These are phyloP conservation scores for Gavialis gangeticus DNA, from an alignment of 2,113 vertebrate genomes.

Conservation along the genomic window DNA sequence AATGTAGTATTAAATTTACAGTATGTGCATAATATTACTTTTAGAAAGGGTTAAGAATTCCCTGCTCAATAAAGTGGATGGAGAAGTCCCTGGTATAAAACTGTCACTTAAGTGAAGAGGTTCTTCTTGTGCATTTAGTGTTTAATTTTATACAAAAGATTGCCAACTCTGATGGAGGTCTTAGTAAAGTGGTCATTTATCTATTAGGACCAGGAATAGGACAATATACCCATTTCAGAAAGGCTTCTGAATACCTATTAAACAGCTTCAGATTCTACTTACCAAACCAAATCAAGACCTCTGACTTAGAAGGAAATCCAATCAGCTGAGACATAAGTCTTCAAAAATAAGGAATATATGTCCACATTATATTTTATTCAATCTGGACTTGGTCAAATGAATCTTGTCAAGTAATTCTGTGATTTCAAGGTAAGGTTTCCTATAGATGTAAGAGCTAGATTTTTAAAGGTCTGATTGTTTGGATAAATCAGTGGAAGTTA, in stretches of 20 bases:
- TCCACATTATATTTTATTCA: accelerated
- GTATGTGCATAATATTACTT: not conserved
- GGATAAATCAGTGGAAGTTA: too few relatives aligned
- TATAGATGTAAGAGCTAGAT: not conserved
- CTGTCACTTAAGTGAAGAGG: accelerated
- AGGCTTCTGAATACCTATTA: not conserved
- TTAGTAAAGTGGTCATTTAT: not conserved
- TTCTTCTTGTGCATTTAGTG: accelerated
- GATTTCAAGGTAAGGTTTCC: not conserved
- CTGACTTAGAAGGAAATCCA: not conserved
- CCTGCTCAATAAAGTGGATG: not conserved
- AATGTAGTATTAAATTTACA: not conserved
- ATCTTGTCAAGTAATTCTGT: not conserved
- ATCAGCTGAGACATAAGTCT: not conserved
- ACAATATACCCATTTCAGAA: not conserved
- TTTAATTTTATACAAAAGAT: not conserved
- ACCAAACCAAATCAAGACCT: not conserved
- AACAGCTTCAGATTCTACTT: not conserved
- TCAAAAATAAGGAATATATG: not conserved
- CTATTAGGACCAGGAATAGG: not conserved
- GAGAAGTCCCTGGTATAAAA: not conserved
- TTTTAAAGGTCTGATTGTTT: not conserved
- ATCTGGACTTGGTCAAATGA: not conserved
- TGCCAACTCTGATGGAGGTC: not conserved
- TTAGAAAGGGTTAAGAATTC: not conserved